Conservation (phyloP, 2,113 vertebrate species). For the Thamnophis sirtalis region DNA sequence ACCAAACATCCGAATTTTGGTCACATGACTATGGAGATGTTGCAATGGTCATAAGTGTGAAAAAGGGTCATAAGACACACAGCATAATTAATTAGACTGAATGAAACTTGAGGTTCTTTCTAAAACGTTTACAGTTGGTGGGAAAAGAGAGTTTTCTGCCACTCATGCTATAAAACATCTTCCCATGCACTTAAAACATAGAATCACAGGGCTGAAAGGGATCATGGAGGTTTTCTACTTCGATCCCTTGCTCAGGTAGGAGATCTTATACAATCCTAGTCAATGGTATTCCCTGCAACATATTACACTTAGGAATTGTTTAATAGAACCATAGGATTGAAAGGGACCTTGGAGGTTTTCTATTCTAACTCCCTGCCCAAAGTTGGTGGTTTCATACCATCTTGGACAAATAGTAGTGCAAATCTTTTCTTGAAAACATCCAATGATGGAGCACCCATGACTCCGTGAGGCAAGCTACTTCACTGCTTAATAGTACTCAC, state of each 20-base stretch:
- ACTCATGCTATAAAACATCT: not conserved
- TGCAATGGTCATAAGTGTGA: not conserved
- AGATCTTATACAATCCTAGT: too few species aligned
- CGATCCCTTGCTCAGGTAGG: too few species aligned
- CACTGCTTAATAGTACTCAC: not conserved
- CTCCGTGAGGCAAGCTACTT: not conserved
- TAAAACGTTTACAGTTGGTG: not conserved
- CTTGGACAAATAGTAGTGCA: not conserved
- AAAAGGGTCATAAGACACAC: not conserved
- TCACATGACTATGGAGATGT: not conserved
- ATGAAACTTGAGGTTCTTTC: not conserved
- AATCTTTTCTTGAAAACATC: not conserved
- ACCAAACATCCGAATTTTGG: not conserved
- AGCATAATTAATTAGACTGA: not conserved
- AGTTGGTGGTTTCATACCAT: not conserved
- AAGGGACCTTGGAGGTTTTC: not conserved
- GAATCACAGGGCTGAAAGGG: not conserved
- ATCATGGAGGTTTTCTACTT: not conserved
- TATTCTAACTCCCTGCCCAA: not conserved
- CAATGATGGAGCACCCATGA: not conserved
- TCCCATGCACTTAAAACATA: not conserved
- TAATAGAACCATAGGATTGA: too few species aligned
- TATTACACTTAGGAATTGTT: too few species aligned
- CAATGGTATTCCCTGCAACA: too few species aligned
- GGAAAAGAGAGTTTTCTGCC: not conserved